Evolutionary conservation across 2,113 vertebrate genomes (phyloP), one percentile per base, ranked within the genome.

Genomic region (Scopus umbretta): DNA sequence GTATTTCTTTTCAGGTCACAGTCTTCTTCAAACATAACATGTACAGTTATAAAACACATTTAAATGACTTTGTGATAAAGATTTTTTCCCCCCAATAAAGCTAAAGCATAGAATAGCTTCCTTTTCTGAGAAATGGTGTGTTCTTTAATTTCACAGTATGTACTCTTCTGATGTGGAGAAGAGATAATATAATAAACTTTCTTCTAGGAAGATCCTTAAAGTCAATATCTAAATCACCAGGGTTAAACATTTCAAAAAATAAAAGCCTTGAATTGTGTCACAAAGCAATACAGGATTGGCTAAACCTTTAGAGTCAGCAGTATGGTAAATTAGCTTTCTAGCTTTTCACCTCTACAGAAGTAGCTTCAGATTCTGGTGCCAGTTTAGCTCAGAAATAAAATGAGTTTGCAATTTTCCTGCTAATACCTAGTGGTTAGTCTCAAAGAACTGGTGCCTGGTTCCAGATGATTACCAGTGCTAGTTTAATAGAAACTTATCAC

Each of bases 71-170:
- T 79, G 7, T 91, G 55, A 58, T 80, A 47, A 70, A 70, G 18
- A 58, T 25, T 56, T 52, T 26, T 66, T 18, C 3, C 2, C 2
- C 34, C 63, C 20, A 75, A 0, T 78, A 90, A 81, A 43, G 58
- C n/a, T 52, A 49, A 13, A 88, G 45, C 16, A 75, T 29, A 76
- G 49, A 70, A 40, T 50, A 78, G 0, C n/a, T 72, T 72, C 47
- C 34, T 92, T 55, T 80, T 76, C 85, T 32, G 26, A 90, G 47
- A 96, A 94, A 93, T 45, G 3, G 21, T 89, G 22, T 94, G 50
- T 70, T 91, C 49, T 90, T 90, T 90, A 93, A 94, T 96, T 97
- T 96, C 92, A 83, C 80, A 94, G 47, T 70, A 73, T 42, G 50
- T 92, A 86, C 49, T 94, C 88, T 90, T 81, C 72, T 80, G 75